phyloP scores from a whole-genome alignment of 2,888 invertebrate species.

The Camptogramma bilineatum region DNA sequence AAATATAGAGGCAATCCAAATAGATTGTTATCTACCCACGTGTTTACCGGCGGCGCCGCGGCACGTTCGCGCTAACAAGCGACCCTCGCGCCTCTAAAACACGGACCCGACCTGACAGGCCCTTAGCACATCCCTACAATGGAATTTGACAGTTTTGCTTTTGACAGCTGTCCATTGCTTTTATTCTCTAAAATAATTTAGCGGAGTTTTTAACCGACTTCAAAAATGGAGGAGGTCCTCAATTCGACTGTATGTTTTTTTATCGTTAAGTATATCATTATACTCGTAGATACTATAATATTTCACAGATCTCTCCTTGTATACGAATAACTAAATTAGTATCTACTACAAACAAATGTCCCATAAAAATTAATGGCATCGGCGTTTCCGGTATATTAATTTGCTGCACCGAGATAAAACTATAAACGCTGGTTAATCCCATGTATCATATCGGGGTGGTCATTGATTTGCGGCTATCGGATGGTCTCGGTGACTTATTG shows the following conservation, averaged over 20 bases:
- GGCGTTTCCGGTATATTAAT: conserved; percentile 80
- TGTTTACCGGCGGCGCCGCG: conserved; percentile 81
- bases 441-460: conserved; percentile 83
- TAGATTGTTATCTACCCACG: conserved; percentile 86
- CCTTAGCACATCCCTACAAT: conserved; percentile 63
- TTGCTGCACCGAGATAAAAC: conserved; percentile 72
- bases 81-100: conserved; percentile 66
- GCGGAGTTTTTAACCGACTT: not conserved
- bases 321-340: conserved; percentile 17
- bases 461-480: conserved; percentile 82
- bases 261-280: too few species aligned
- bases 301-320: not conserved
- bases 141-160: conserved; percentile 70
- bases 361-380: conserved; percentile 71
- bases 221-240: too few species aligned
- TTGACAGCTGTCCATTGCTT: conserved; percentile 74
- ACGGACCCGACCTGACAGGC: conserved; percentile 62
- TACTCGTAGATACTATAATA: too few species aligned
- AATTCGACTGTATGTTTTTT: too few species aligned
- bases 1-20: conserved; percentile 86
- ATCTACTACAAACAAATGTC: conserved; percentile 27
- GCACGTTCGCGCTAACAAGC: conserved; percentile 84
- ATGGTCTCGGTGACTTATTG: conserved; percentile 77
- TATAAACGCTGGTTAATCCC: conserved; percentile 80
- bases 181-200: conserved; percentile 48